Conservation (phyloP, 2,797 vertebrate genomes). For the Decapterus maruadsi region DNA sequence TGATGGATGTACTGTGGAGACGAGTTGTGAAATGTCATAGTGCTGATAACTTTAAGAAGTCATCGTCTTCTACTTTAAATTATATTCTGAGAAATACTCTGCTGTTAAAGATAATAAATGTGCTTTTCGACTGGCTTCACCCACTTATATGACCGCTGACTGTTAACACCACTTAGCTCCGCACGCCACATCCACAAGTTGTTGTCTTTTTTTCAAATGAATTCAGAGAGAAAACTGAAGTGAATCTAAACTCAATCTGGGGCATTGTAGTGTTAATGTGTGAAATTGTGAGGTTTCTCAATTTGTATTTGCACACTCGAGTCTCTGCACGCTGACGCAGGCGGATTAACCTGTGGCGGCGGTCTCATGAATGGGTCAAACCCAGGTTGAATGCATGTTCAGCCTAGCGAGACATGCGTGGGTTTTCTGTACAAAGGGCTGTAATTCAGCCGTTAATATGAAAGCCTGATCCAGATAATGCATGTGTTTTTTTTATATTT, state of each 20-base stretch:
- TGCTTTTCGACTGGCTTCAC: background rate
- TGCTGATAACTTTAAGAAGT: too few species aligned
- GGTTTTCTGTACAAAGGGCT: background rate
- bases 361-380: slow-evolving; percentile 5
- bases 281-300: background rate
- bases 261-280: background rate
- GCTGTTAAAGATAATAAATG: too few species aligned
- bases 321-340: background rate
- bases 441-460: slow-evolving; percentile 17
- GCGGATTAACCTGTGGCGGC: slow-evolving; percentile 13
- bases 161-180: too few species aligned
- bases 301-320: background rate
- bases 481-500: background rate
- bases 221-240: too few species aligned
- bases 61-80: too few species aligned
- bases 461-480: background rate
- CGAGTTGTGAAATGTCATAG: slow-evolving; percentile 72
- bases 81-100: too few species aligned
- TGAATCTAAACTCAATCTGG: slow-evolving; percentile 4
- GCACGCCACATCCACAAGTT: too few species aligned
- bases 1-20: slow-evolving; percentile 57
- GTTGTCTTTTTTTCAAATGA: too few species aligned
- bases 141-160: too few species aligned
- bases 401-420: background rate
- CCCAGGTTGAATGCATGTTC: slow-evolving; percentile 13